Evolutionary conservation across 2,797 vertebrate genomes (phyloP), one percentile per base, ranked within the genome.

Genomic region (Spea hammondii): DNA sequence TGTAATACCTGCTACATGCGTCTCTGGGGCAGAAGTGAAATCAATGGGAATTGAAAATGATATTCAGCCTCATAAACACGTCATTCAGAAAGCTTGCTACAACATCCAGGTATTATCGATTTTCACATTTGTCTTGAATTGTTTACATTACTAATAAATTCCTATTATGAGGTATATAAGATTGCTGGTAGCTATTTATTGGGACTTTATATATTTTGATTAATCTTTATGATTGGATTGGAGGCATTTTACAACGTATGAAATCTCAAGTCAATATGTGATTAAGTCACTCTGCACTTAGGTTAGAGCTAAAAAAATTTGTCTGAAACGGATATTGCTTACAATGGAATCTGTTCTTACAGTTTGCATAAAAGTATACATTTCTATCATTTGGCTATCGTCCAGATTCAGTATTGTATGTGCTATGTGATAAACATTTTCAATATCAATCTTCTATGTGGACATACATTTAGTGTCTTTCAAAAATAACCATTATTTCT

Each of bases 51-150:
- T 93, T 0, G 92, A 92, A 17, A 95, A 94, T 0, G 97, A 99
- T 70, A 87, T 97, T 83, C 97, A 99, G 88, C 97, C 98, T 0
- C 95, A 96, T 91, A 99, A 99, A 77, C 93, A 96, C 0, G 72
- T 96, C 84, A 90, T 92, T 62, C 95, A 92, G 79, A 95, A 94
- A 89, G 88, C 96, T 3, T 95, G 91, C 84, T 99, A 96, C 86
- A 95, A 93, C 47, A 93, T 93, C 86, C 96, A 99, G 95, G 98
- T 98, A 88, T 60, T 8, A 80, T 80, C 66, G 78, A 75, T 80
- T 80, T 65, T 6, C 57, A 70, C 78, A 65, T 75, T 80, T 59
- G 65, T 64, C 64, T 65, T 48, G 72, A 80, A 71, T 70, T 68
- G 66, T 80, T 80, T 80, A 75, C 60, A 70, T 80, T 76, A 65